Evolutionary conservation across 2,888 invertebrate species (phyloP), one percentile per base, ranked within the genome.

Genomic region (Yponomeuta sedellus): DNA sequence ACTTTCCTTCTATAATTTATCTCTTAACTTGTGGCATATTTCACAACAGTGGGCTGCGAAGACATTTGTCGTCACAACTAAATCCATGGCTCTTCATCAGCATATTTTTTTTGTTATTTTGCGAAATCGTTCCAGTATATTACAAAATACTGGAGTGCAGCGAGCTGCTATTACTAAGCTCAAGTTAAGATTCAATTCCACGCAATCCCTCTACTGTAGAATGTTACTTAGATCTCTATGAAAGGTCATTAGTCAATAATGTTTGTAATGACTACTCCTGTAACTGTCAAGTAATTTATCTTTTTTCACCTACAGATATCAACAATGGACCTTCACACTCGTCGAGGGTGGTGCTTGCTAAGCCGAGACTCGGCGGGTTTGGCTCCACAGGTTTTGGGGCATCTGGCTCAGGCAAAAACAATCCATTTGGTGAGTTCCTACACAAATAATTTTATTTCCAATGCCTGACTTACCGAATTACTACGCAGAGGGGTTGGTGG

Each of bases 331-430:
- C 87, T 67, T 73, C 85, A 58, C 88, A 86, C 70, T 82, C 88
- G 34, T 82, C 88, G 34, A 76, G 86, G 69, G 83, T 88, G 71
- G 88, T 90, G 40, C 73, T 91, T 72, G 91, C 91, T 5, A 91
- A 89, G 71, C 90, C 91, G 16, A 78, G 89, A 28, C 83, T 91
- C 65, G 90, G 89, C 64, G 86, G 85, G 8, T 88, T 90, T 75
- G 88, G 86, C 5, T 78, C 86, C 2, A 78, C 87, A 11, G 83
- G 79, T 69, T 81, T 86, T 72, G 65, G 64, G 25, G 83, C 84
- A 64, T 82, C 87, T 61, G 82, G 82, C 71, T 86, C 87, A 62
- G 85, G 80, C 68, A 88, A 86, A 79, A 78, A 74, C 64, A 90
- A 84, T 75, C 81, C 86, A 69, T 87, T 90, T 79, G 84, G 89